Conservation (phyloP, 2,888 invertebrate genomes). For the Nemapogon koenigi region DNA sequence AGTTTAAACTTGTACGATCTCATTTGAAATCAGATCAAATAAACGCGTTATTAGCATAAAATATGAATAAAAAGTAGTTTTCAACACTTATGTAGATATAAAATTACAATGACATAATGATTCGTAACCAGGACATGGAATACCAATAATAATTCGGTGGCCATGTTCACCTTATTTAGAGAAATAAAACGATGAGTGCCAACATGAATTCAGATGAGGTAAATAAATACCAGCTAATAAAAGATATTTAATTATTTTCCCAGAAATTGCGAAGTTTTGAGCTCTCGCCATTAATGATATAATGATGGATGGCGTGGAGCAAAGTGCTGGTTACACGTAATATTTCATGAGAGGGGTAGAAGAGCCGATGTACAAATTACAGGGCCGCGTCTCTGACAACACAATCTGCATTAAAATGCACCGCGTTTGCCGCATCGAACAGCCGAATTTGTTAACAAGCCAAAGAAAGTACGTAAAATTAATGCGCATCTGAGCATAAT, state of each 20-base stretch:
- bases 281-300: slow-evolving; percentile 23
- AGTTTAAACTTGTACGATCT: too few relatives aligned
- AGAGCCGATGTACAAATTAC: slow-evolving; percentile 25
- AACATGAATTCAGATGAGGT: slow-evolving; percentile 16
- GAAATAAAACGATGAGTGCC: too few relatives aligned
- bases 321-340: slow-evolving; percentile 27
- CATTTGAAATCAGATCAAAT: too few relatives aligned
- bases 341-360: slow-evolving; percentile 25
- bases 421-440: too few relatives aligned
- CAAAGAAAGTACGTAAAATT: slow-evolving; percentile 4
- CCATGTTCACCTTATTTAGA: too few relatives aligned
- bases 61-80: too few relatives aligned
- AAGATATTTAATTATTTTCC: slow-evolving; percentile 25
- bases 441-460: slow-evolving; percentile 8
- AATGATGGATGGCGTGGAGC: slow-evolving; percentile 25
- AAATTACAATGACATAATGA: too few relatives aligned
- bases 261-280: slow-evolving; percentile 19
- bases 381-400: slow-evolving; percentile 24
- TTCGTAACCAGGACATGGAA: too few relatives aligned
- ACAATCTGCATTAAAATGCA: slow-evolving; percentile 21
- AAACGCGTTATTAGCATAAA: too few relatives aligned
- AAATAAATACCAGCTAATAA: slow-evolving; percentile 13
- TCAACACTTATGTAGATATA: too few relatives aligned
- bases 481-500: slow-evolving; percentile 1
- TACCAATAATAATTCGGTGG: too few relatives aligned